Base-by-base conservation (phyloP, 2,888 invertebrate genomes). In the Scelioninae gen. 1 region DNA sequence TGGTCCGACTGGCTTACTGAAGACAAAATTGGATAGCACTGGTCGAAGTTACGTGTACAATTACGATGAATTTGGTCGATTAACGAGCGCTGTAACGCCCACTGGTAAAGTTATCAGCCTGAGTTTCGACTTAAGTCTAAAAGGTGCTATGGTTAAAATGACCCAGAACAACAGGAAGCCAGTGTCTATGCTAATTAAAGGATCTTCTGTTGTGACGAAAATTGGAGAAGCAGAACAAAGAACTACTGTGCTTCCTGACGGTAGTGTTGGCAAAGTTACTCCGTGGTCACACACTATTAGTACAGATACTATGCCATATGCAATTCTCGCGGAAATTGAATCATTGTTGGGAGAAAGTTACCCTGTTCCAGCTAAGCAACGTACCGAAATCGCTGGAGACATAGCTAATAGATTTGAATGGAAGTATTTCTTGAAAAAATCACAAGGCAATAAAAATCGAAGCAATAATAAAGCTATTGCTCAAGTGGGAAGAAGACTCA, bases 391-490 rank as follows among this genome's bases (percentile, higher is more conserved):
- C 13, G 96, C 97, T 29, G 97, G 97, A 0, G 98, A 98, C 89
- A 92, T 98, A 69, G 97, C 97, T 0, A 98, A 98, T 89, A 94
- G 98, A 84, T 97, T 98, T 88, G 98, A 99, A 93, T 99, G 98
- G 98, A 94, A 98, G 47, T 98, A 98, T 93, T 98, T 98, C 93
- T 94, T 98, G 77, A 94, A 97, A 60, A 95, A 97, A 83, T 94
- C 96, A 40, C 94, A 95, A 85, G 94, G 94, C 3, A 91, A 90
- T 82, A 92, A 93, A 68, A 91, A 90, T 80, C 92, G 92, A 63
- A 84, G 84, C 56, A 88, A 89, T 88, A 94, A 93, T 84, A 96
- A 96, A 91, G 94, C 95, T 0, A 95, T 97, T 0, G 95, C 96
- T 0, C 97, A 97, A 92, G 96, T 97, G 13, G 97, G 97, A 7